Conservation (phyloP, 1,140 invertebrate species). For the Tetramorium parvispinum region DNA sequence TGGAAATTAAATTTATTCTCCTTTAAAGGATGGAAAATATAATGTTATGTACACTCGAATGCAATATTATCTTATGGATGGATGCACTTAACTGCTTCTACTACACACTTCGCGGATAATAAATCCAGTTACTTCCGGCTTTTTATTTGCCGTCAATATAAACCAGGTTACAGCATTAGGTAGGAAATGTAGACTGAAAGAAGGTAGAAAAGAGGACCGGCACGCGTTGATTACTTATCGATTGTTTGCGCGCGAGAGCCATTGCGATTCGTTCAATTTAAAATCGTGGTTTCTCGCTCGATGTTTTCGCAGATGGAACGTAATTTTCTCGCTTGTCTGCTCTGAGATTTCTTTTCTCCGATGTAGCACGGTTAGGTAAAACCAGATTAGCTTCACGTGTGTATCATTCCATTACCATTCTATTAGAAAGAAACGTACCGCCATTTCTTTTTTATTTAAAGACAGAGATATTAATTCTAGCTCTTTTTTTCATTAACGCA, state of each 20-base stretch:
- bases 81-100: conserved; percentile 45
- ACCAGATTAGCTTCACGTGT: conserved; percentile 65
- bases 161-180: conserved; percentile 1
- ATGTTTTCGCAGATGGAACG: conserved; percentile 61
- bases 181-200: conserved; percentile 41
- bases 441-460: not conserved
- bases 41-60: conserved; percentile 21
- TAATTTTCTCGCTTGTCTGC: conserved; percentile 68
- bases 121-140: conserved; percentile 50
- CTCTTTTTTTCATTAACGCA: not conserved
- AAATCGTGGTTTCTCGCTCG: conserved; percentile 67
- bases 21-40: not conserved
- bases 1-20: not conserved
- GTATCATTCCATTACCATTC: conserved; percentile 56
- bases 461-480: not conserved
- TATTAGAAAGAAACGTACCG: not conserved
- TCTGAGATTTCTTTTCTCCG: conserved; percentile 40
- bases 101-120: conserved; percentile 44
- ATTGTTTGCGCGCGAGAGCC: conserved; percentile 68
- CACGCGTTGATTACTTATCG: conserved; percentile 71
- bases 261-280: conserved; percentile 55
- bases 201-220: conserved; percentile 33
- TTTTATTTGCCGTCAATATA: conserved; percentile 26
- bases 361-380: conserved; percentile 53
- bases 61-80: conserved; percentile 44